These are phyloP conservation scores for Zoanthus gigantus DNA, from an alignment of 92 coral and sea anemone genomes.

Conservation along the genomic window DNA sequence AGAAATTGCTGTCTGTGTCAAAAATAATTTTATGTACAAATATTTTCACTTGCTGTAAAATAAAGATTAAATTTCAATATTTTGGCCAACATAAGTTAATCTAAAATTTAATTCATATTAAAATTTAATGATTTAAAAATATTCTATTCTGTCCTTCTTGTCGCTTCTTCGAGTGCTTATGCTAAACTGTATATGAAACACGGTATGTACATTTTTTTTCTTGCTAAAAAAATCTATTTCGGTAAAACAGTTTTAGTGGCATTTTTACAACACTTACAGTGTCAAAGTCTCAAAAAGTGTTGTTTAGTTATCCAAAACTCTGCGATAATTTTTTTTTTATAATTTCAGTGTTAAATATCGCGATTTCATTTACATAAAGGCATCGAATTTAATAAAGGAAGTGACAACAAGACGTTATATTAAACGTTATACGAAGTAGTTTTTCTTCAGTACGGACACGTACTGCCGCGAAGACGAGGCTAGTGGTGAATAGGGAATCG, in stretches of 20 bases:
- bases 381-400: neutral
- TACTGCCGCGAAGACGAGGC: conserved; percentile 85
- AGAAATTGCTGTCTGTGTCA: too few relatives aligned
- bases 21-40: neutral
- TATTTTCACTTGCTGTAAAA: neutral
- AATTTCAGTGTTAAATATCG: neutral
- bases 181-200: neutral
- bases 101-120: neutral
- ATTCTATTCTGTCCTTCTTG: neutral
- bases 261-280: neutral
- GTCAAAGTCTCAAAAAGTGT: neutral
- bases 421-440: conserved; percentile 85
- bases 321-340: neutral
- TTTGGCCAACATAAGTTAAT: neutral
- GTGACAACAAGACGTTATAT: neutral
- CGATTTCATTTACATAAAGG: neutral
- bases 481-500: conserved; percentile 86
- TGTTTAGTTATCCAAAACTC: neutral
- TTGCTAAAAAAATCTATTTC: neutral
- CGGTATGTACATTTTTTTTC: neutral
- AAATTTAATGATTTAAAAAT: neutral
- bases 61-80: neutral
- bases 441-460: conserved; percentile 89
- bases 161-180: neutral
- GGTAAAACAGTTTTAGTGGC: neutral